Evolutionary conservation across 2,797 vertebrate genomes (phyloP), one percentile per base, ranked within the genome.

Genomic region (Brotula barbata): DNA sequence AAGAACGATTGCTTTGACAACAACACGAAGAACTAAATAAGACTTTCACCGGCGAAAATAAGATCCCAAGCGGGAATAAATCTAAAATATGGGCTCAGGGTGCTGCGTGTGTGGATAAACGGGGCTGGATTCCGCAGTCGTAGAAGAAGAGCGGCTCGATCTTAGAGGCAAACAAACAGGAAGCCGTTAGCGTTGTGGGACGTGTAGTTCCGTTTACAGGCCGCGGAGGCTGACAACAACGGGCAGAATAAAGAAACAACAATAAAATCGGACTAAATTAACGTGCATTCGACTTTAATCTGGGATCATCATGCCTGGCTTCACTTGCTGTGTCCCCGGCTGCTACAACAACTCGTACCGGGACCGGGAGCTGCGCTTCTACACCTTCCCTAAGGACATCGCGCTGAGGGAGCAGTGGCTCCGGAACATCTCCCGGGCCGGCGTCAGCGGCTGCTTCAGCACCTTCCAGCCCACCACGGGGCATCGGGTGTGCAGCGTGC

Each of bases 341-440:
- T 98, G 96, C 91, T 98, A 98, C 90, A 98, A 94, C 88, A 98
- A 98, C 87, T 98, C 95, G 47, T 95, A 98, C 71, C 92, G 96
- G 74, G 96, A 98, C 89, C 93, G 95, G 84, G 94, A 95, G 64
- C 90, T 93, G 68, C 93, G 96, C 73, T 98, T 98, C 88, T 98
- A 98, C 90, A 97, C 95, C 45, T 98, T 98, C 83, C 96, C 96
- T 14, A 98, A 98, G 90, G 95, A 98, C 86, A 85, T 89, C 52
- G 88, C 93, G 87, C 92, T 97, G 74, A 85, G 96, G 65, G 94
- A 95, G 82, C 91, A 93, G 64, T 98, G 96, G 96, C 93, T 98
- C 64, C 93, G 97, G 92, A 98, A 98, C 87, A 96, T 98, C 85
- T 98, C 96, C 63, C 93, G 96, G 73, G 94, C 95, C 68, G 96